phyloP scores from a whole-genome alignment of 2,888 invertebrate species.

The Drosophila kambysellisi region DNA sequence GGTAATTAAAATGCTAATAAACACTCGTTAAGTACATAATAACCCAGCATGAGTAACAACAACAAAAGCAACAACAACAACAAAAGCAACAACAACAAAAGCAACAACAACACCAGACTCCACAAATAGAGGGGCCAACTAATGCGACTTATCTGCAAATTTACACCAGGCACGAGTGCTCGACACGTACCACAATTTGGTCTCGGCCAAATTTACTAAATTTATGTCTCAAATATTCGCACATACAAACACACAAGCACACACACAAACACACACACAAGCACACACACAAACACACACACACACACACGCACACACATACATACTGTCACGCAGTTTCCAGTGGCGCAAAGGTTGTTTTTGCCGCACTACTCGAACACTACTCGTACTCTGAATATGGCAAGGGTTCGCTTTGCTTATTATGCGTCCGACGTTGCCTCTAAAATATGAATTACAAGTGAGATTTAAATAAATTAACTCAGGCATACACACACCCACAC shows the following conservation, averaged over 20 bases:
- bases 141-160: slow-evolving; percentile 78
- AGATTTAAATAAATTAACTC: slow-evolving; percentile 76
- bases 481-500: slow-evolving; percentile 47
- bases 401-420: slow-evolving; percentile 54
- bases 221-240: slow-evolving; percentile 71
- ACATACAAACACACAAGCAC: slow-evolving; percentile 27
- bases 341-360: slow-evolving; percentile 12
- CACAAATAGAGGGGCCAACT: slow-evolving; percentile 56
- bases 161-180: slow-evolving; percentile 63
- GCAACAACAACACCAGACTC: slow-evolving; percentile 9
- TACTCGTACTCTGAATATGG: slow-evolving; percentile 6
- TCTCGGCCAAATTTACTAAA: slow-evolving; percentile 59
- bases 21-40: slow-evolving; percentile 77
- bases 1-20: slow-evolving; percentile 82
- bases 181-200: slow-evolving; percentile 60
- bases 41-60: slow-evolving; percentile 49
- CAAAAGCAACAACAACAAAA: slow-evolving; percentile 20
- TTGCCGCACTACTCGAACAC: slow-evolving; percentile 22
- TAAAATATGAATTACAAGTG: slow-evolving; percentile 77
- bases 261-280: slow-evolving; percentile 1
- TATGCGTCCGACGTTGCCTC: slow-evolving; percentile 64
- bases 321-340: background rate
- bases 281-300: background rate
- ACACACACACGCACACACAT: background rate
- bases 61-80: slow-evolving; percentile 18